Conservation (phyloP, 1,140 invertebrate genomes). For the Drosophila pallidifrons region DNA sequence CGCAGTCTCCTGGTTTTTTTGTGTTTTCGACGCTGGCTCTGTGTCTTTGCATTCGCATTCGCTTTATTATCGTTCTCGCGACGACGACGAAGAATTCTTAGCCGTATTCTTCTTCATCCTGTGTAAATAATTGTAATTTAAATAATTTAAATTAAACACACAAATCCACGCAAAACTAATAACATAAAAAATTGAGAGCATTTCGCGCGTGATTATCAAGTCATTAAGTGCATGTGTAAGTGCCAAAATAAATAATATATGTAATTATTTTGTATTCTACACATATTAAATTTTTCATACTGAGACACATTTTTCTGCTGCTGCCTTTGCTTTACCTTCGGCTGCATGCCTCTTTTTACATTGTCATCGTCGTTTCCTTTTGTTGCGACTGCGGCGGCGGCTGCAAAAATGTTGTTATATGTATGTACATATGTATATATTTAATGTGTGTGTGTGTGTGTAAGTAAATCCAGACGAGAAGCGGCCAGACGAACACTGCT, state of each 20-base stretch:
- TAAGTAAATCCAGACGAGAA: constrained; percentile 62
- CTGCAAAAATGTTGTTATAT: constrained; percentile 56
- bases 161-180: constrained; percentile 63
- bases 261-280: constrained; percentile 37
- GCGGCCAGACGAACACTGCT: constrained; percentile 37
- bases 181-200: constrained; percentile 49
- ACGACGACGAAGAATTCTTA: constrained; percentile 78
- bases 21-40: constrained; percentile 60
- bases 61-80: constrained; percentile 83
- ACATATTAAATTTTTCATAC: constrained; percentile 47
- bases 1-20: constrained; percentile 53
- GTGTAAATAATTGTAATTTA: constrained; percentile 84
- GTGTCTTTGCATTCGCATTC: constrained; percentile 74
- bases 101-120: constrained; percentile 80
- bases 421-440: constrained; percentile 20
- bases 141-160: constrained; percentile 77
- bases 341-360: constrained; percentile 63
- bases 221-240: constrained; percentile 77
- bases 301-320: constrained; percentile 46
- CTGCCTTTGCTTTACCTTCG: constrained; percentile 29
- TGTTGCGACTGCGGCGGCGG: constrained; percentile 48
- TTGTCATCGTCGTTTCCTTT: constrained; percentile 76
- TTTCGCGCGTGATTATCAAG: constrained; percentile 64
- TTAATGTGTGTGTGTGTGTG: constrained; percentile 30
- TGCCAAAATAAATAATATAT: constrained; percentile 46